Evolutionary conservation across 2,113 vertebrate genomes (phyloP), one percentile per base, ranked within the genome.

Genomic region (Potamarius usumacintae): DNA sequence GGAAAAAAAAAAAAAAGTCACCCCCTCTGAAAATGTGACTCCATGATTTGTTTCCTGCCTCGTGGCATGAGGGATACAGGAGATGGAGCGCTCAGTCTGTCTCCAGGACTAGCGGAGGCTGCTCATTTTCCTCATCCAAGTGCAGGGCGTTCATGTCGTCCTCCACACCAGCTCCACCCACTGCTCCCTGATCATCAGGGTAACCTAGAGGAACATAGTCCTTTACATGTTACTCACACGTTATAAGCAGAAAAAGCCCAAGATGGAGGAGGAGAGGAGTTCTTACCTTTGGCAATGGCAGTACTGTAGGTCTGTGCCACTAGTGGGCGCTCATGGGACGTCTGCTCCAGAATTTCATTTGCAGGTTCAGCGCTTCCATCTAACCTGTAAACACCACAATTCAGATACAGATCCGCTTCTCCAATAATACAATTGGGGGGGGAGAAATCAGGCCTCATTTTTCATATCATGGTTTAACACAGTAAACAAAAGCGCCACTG

Each of bases 61-160:
- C 89, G 91, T 80, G 72, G 30, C 12, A 50, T 67, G 60, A 86
- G 58, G 65, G 69, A 48, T 63, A 91, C 89, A 90, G 90, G 90
- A 17, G 67, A 8, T 17, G 15, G 25, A 55, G 74, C 48, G 57
- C 87, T 90, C 85, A 99, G 93, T 99, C 98, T 0, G 98, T 99
- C 92, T 97, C 96, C 12, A 99, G 97, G 91, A 99, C 97, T 95
- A 99, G 97, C 1, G 98, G 98, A n/a, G 98, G 98, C 79, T 99
- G 97, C 91, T 99, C 98, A 7, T 97, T 97, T 93, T 99, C 98
- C 17, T 99, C 98, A 0, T 99, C 98, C 82, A 99, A 84, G 85
- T 96, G 96, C 79, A 99, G 92, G 1, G 96, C 93, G 60, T 85
- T 95, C 88, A 97, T 93, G 92, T 99, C 98, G 0, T 99, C 97